phyloP scores from a whole-genome alignment of 2,797 vertebrate genomes.

The Semotilus atromaculatus region DNA sequence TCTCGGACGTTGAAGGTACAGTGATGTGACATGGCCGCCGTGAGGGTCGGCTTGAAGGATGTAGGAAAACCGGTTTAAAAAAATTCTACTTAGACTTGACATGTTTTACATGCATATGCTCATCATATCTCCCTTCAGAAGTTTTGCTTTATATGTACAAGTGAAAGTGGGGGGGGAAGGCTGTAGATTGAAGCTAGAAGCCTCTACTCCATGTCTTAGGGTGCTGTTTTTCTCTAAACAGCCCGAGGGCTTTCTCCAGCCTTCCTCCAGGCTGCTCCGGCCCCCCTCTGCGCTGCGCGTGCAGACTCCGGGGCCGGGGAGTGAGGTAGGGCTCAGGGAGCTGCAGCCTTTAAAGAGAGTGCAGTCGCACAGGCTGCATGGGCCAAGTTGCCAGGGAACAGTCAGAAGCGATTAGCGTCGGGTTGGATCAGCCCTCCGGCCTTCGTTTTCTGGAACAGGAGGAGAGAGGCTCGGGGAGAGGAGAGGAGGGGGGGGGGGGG shows the following conservation, averaged over 20 bases:
- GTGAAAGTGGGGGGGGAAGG: neutral
- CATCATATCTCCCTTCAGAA: neutral
- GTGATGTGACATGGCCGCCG: constrained; percentile 10
- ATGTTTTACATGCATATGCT: neutral
- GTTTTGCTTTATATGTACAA: neutral
- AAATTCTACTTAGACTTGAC: neutral
- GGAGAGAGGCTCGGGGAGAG: constrained; percentile 48
- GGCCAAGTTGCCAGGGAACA: constrained; percentile 73
- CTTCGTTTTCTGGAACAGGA: constrained; percentile 66
- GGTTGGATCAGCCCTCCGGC: constrained; percentile 73
- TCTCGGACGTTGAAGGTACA: neutral
- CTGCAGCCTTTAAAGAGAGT: constrained; percentile 66
- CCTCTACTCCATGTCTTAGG: constrained; percentile 65
- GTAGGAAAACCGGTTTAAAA: neutral
- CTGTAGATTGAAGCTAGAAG: neutral
- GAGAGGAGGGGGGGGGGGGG: neutral
- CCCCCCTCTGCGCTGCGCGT: constrained; percentile 60
- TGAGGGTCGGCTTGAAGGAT: constrained; percentile 3
- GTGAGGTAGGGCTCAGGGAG: constrained; percentile 50
- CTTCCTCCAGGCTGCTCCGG: constrained; percentile 64
- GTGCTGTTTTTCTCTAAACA: constrained; percentile 64
- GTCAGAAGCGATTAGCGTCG: constrained; percentile 79
- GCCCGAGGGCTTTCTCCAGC: constrained; percentile 67
- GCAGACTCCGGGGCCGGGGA: constrained; percentile 58
- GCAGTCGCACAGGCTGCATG: constrained; percentile 70